Conservation (phyloP, 2,113 vertebrate species). For the Puffinus mauretanicus region DNA sequence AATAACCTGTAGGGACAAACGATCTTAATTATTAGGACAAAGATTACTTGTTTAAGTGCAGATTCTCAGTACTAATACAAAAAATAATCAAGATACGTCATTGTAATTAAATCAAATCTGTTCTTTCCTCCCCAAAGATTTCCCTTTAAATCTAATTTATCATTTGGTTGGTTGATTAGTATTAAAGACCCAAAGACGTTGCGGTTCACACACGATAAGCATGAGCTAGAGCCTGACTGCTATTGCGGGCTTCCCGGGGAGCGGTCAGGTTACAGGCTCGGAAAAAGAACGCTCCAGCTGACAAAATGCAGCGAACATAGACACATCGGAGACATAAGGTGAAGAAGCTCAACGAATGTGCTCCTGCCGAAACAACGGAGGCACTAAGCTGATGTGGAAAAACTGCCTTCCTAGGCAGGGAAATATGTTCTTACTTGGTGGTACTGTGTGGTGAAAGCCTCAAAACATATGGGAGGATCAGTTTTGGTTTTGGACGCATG, state of each 20-base stretch:
- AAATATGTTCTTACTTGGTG: not conserved
- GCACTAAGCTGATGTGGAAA: not conserved
- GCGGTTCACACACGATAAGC: not conserved
- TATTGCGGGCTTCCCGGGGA: not conserved
- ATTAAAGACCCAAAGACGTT: not conserved
- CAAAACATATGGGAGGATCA: constrained; percentile 8
- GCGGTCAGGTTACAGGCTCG: not conserved
- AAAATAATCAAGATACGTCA: not conserved
- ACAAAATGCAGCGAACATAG: not conserved
- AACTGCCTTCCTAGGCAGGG: not conserved
- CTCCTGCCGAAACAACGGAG: not conserved
- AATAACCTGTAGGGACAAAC: constrained; percentile 10
- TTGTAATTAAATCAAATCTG: constrained; percentile 6
- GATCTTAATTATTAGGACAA: constrained; percentile 35
- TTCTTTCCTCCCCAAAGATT: not conserved
- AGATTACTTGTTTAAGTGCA: not conserved
- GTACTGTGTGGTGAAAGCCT: constrained; percentile 11
- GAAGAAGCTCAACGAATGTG: not conserved
- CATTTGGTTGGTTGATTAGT: not conserved
- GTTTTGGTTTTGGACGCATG: not conserved
- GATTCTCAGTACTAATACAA: not conserved
- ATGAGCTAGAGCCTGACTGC: not conserved
- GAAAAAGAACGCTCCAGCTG: not conserved
- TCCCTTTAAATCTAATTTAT: constrained; percentile 12
- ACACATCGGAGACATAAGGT: not conserved